Conservation (phyloP, 2,888 invertebrate genomes). For the Agrilus biguttatus region DNA sequence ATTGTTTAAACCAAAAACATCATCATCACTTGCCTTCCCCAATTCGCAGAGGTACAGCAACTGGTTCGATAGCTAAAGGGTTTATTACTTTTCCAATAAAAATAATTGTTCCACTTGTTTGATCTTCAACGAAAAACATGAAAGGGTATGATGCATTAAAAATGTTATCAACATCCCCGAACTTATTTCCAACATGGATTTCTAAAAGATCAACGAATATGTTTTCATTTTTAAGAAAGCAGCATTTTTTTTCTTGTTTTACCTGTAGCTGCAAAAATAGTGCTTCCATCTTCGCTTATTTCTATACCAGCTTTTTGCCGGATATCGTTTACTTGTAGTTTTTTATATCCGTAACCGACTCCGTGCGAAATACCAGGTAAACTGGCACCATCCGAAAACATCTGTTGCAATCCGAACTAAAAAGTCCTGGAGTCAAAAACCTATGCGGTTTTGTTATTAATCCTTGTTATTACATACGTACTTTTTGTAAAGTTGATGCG, state of each 20-base stretch:
- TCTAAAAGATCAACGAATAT: constrained; percentile 30
- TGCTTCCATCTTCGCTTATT: constrained; percentile 61
- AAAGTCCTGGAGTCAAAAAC: constrained; percentile 10
- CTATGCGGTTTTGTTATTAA: not conserved
- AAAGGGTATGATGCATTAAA: constrained; percentile 64
- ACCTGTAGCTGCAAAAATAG: constrained; percentile 58
- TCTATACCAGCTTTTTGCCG: constrained; percentile 64
- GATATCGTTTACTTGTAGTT: constrained; percentile 46
- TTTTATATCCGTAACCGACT: constrained; percentile 23
- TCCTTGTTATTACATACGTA: constrained; percentile 22
- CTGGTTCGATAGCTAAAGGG: constrained; percentile 33
- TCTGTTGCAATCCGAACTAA: constrained; percentile 55
- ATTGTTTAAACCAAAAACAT: not conserved
- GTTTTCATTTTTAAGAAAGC: not conserved
- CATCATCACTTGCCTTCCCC: constrained; percentile 2
- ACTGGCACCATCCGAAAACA: constrained; percentile 56
- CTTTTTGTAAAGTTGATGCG: constrained; percentile 44
- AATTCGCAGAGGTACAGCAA: constrained; percentile 12
- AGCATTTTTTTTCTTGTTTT: constrained; percentile 3
- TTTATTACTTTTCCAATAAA: constrained; percentile 61
- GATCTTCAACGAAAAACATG: constrained; percentile 67
- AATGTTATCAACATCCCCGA: constrained; percentile 42
- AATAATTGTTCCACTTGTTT: constrained; percentile 53
- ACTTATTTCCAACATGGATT: constrained; percentile 56
- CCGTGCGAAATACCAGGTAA: constrained; percentile 54